These are phyloP conservation scores for Hyperopisus bebe DNA, from an alignment of 2,113 vertebrate species.

Conservation along the genomic window DNA sequence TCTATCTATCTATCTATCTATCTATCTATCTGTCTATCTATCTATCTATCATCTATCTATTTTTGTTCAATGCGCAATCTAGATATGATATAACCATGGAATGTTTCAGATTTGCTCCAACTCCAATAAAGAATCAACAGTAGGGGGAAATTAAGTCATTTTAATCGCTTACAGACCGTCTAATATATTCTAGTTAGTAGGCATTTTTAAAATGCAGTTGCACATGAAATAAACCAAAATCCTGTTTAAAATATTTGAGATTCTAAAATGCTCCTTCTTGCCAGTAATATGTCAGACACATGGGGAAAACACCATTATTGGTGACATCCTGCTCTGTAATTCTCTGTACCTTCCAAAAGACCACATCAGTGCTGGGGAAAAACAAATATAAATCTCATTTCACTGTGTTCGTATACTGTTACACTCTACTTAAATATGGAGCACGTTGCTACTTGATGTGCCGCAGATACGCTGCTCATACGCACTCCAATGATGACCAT, in stretches of 20 bases:
- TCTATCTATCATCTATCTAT: background rate
- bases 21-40: background rate
- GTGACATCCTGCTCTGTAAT: constrained; percentile 54
- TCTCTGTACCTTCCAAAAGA: constrained; percentile 59
- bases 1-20: background rate
- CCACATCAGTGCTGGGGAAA: constrained; percentile 53
- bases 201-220: background rate
- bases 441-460: constrained; percentile 40
- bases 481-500: constrained; percentile 43
- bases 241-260: constrained; percentile 20
- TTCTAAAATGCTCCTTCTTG: constrained; percentile 16
- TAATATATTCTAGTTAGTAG: background rate
- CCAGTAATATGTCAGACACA: constrained; percentile 57
- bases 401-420: constrained; percentile 49
- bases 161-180: background rate
- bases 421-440: constrained; percentile 47
- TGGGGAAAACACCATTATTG: constrained; percentile 42
- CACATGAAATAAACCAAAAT: background rate
- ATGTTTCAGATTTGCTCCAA: background rate
- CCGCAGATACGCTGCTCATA: constrained; percentile 45
- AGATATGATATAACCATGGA: background rate
- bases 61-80: background rate
- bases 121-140: background rate
- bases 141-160: background rate
- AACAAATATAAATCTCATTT: constrained; percentile 51